Conservation (phyloP, 2,113 vertebrate genomes). For the Mola mola region DNA sequence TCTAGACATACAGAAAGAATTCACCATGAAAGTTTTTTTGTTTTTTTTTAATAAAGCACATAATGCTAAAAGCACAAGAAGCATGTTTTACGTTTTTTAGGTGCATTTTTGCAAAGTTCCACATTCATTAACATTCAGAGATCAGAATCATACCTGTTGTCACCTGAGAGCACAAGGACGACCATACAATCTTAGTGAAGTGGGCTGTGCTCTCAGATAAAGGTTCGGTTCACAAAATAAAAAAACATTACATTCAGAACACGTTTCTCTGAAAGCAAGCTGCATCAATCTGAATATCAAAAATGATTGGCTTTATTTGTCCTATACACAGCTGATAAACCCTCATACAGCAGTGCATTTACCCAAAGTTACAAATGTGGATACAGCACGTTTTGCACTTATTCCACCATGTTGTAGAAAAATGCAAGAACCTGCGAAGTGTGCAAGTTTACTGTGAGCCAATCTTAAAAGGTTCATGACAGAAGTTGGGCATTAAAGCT, state of each 20-base stretch:
- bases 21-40: slow-evolving; percentile 52
- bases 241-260: slow-evolving; percentile 72
- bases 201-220: slow-evolving; percentile 70
- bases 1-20: slow-evolving; percentile 71
- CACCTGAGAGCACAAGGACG: slow-evolving; percentile 63
- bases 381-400: slow-evolving; percentile 34
- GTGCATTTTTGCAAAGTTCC: slow-evolving; percentile 74
- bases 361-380: slow-evolving; percentile 11
- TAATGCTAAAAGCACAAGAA: slow-evolving; percentile 75
- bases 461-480: slow-evolving; percentile 16
- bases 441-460: slow-evolving; percentile 6
- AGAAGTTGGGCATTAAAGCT: slow-evolving; percentile 20
- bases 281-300: slow-evolving; percentile 40
- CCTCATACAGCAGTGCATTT: slow-evolving; percentile 18
- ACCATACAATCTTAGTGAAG: slow-evolving; percentile 68
- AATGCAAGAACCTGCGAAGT: slow-evolving; percentile 23
- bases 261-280: slow-evolving; percentile 24
- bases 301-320: slow-evolving; percentile 32
- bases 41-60: slow-evolving; percentile 65
- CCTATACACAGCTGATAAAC: slow-evolving; percentile 12
- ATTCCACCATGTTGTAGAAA: slow-evolving; percentile 3
- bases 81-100: slow-evolving; percentile 68
- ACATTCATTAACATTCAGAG: slow-evolving; percentile 76
- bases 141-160: slow-evolving; percentile 56
- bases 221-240: slow-evolving; percentile 59